A percentile compares a stretch with the other conserved stretches of the same genome.
These are phyloP conservation scores for Charadrius vociferus DNA, from an alignment of 2,113 vertebrate genomes.

Conservation along the genomic window DNA sequence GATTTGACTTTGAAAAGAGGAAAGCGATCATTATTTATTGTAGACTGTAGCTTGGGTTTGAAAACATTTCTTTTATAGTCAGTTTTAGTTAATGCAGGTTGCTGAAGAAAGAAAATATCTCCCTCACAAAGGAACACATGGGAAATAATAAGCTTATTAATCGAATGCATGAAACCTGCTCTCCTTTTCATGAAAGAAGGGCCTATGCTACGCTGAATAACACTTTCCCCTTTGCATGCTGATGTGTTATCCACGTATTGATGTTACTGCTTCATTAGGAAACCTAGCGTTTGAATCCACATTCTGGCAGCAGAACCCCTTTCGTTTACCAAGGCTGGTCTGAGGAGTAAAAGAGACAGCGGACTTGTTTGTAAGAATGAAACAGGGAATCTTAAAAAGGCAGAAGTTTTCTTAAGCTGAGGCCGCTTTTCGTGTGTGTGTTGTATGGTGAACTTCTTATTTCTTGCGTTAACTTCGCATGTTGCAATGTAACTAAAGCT, in stretches of 20 bases:
- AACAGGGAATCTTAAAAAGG: background rate
- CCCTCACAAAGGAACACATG: constrained; percentile 51
- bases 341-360: background rate
- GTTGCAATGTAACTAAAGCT: background rate
- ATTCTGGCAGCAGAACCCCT: background rate
- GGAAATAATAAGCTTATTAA: constrained; percentile 71
- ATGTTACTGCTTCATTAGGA: constrained; percentile 39
- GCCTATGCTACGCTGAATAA: constrained; percentile 52
- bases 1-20: constrained; percentile 30
- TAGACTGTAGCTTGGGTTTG: constrained; percentile 62
- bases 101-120: constrained; percentile 67
- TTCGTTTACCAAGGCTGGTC: background rate
- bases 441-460: background rate
- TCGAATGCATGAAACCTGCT: constrained; percentile 44
- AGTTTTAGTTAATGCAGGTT: constrained; percentile 68
- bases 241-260: background rate
- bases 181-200: constrained; percentile 63
- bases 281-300: background rate
- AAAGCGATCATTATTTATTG: constrained; percentile 61
- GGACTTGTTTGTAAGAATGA: background rate
- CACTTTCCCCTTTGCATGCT: constrained; percentile 47
- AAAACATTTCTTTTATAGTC: constrained; percentile 69
- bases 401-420: background rate
- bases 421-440: background rate
- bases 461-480: background rate